Conservation (phyloP, 2,888 invertebrate genomes). For the Morpho achilles region DNA sequence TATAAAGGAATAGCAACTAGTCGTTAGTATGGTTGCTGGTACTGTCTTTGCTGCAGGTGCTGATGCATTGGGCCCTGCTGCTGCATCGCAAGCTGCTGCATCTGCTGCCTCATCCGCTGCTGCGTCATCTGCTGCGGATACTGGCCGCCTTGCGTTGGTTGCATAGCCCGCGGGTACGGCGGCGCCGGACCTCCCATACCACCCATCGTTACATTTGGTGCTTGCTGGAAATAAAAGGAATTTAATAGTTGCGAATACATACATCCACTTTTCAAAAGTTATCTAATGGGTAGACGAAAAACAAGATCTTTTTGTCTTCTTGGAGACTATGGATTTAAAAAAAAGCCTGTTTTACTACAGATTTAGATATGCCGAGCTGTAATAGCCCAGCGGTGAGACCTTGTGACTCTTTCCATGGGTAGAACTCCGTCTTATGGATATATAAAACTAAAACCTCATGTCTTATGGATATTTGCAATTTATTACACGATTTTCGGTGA, state of each 20-base stretch:
- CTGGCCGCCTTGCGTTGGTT: slow-evolving; percentile 79
- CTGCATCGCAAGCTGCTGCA: slow-evolving; percentile 80
- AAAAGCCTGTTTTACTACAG: no score
- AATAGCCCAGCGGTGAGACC: no score
- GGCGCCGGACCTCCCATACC: slow-evolving; percentile 88
- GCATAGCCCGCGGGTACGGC: slow-evolving; percentile 84
- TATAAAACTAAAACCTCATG: no score
- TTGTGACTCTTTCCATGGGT: no score
- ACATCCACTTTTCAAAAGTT: no score
- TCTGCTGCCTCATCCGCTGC: slow-evolving; percentile 84
- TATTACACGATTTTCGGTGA: no score
- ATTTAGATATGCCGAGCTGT: no score
- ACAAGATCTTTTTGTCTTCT: no score
- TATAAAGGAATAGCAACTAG: not conserved
- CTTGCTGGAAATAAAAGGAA: slow-evolving; percentile 58
- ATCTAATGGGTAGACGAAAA: not conserved
- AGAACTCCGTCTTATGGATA: no score
- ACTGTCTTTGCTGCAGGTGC: slow-evolving; percentile 68
- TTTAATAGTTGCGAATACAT: not conserved
- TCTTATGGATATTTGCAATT: no score
- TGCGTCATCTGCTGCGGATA: slow-evolving; percentile 80
- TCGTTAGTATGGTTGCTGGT: slow-evolving; percentile 63
- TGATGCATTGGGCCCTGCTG: slow-evolving; percentile 81
- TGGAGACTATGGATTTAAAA: no score
- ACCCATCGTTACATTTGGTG: slow-evolving; percentile 93